These are phyloP conservation scores for Origma solitaria DNA, from an alignment of 2,113 vertebrate genomes.

Conservation along the genomic window DNA sequence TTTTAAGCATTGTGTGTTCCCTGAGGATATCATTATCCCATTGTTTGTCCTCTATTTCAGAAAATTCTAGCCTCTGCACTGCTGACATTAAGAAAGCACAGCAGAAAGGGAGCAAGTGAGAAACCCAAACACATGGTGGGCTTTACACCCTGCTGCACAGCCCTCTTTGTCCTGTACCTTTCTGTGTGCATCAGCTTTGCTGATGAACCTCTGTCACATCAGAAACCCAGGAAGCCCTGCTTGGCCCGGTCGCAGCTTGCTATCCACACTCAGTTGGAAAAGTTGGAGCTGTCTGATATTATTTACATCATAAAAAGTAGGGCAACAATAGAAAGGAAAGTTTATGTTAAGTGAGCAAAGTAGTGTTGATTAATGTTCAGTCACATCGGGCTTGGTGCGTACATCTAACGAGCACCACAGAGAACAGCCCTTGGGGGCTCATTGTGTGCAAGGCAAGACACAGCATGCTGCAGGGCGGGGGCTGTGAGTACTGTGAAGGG, in stretches of 20 bases:
- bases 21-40: not conserved
- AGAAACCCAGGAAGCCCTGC: not conserved
- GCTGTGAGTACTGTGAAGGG: fast-evolving
- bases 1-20: not conserved
- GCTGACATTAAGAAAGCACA: not conserved
- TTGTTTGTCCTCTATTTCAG: not conserved
- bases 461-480: not conserved
- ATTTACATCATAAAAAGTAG: not conserved
- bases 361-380: not conserved
- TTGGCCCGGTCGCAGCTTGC: not conserved
- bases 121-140: fast-evolving
- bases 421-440: not conserved
- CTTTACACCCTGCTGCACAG: not conserved
- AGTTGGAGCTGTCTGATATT: not conserved
- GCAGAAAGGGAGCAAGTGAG: not conserved
- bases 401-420: not conserved
- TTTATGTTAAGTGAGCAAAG: not conserved
- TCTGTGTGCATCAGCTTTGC: no score
- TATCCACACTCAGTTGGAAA: not conserved
- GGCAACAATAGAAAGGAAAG: not conserved
- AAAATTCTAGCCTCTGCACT: not conserved
- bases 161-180: not conserved
- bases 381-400: not conserved
- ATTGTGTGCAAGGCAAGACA: not conserved
- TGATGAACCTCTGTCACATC: fast-evolving